These are phyloP conservation scores for Sebastes itinus DNA, from an alignment of 2,797 vertebrate genomes.

Conservation along the genomic window DNA sequence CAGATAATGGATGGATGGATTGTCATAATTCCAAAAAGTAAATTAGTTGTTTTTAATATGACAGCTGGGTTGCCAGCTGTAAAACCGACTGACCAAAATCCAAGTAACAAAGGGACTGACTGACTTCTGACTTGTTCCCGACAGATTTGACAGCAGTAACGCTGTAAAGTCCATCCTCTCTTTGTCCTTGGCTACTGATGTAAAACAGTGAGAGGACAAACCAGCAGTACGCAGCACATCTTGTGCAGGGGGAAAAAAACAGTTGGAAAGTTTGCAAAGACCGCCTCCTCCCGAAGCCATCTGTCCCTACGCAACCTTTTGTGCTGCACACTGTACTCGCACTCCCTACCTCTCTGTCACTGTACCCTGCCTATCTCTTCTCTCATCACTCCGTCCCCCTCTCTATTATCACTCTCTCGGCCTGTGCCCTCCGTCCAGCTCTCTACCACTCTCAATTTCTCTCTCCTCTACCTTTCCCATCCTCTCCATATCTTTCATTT, in stretches of 20 bases:
- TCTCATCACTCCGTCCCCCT: slow-evolving; percentile 27
- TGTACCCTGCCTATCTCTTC: slow-evolving; percentile 23
- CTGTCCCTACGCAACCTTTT: slow-evolving; percentile 40
- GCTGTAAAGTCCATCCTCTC: background rate
- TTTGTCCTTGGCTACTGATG: background rate
- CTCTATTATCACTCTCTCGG: slow-evolving; percentile 16
- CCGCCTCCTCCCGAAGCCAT: slow-evolving; percentile 32
- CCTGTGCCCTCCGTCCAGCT: slow-evolving; percentile 4
- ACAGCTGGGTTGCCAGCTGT: background rate
- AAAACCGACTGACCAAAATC: background rate
- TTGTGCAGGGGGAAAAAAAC: background rate
- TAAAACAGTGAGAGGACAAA: background rate
- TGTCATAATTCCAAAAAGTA: background rate
- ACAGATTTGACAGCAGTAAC: background rate
- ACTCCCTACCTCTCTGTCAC: slow-evolving; percentile 29
- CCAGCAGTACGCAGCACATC: background rate
- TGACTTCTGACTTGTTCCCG: background rate
- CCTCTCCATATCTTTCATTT: slow-evolving; percentile 5
- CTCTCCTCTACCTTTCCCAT: background rate
- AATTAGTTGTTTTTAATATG: background rate
- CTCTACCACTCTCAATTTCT: background rate
- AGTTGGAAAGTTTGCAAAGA: slow-evolving; percentile 35
- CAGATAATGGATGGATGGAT: too few species aligned
- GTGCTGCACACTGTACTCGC: slow-evolving; percentile 22
- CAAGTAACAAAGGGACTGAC: background rate